phyloP scores from a whole-genome alignment of 2,888 invertebrate species.

The Chrysolina haemoptera region DNA sequence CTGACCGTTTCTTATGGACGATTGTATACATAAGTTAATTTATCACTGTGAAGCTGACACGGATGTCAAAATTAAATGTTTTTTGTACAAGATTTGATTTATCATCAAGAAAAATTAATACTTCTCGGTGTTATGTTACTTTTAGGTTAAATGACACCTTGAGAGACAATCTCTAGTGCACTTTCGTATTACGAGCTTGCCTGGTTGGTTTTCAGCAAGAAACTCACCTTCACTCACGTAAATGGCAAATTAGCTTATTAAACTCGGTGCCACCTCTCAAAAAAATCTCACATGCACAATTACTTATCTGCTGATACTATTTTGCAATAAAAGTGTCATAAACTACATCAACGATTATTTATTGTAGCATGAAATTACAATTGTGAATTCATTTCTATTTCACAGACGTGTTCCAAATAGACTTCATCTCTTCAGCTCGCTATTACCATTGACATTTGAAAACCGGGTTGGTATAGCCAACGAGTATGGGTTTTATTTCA shows the following conservation, averaged over 20 bases:
- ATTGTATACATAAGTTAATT: no score
- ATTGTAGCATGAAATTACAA: constrained; percentile 29
- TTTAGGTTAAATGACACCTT: no score
- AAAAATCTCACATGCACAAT: constrained; percentile 9
- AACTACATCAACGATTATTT: constrained; percentile 18
- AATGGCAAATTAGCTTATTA: not conserved
- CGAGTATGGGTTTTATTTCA: constrained; percentile 11
- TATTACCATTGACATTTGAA: constrained; percentile 35
- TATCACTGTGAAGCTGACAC: no score
- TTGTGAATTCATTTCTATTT: constrained; percentile 15
- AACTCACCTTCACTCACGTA: not conserved
- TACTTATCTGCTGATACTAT: constrained; percentile 1
- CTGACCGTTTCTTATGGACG: no score
- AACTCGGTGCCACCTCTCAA: not conserved
- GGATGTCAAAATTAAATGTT: no score
- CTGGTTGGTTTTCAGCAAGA: not conserved
- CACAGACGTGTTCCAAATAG: constrained; percentile 23
- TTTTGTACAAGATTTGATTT: no score
- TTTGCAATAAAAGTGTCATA: constrained; percentile 17
- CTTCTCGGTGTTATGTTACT: no score
- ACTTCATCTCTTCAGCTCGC: constrained; percentile 30
- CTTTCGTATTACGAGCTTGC: not conserved
- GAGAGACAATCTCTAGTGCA: no score
- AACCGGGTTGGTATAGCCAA: constrained; percentile 14
- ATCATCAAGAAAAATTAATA: no score